Base-by-base conservation (phyloP, 2,888 invertebrate species). In the Tryphoninae sp. region DNA sequence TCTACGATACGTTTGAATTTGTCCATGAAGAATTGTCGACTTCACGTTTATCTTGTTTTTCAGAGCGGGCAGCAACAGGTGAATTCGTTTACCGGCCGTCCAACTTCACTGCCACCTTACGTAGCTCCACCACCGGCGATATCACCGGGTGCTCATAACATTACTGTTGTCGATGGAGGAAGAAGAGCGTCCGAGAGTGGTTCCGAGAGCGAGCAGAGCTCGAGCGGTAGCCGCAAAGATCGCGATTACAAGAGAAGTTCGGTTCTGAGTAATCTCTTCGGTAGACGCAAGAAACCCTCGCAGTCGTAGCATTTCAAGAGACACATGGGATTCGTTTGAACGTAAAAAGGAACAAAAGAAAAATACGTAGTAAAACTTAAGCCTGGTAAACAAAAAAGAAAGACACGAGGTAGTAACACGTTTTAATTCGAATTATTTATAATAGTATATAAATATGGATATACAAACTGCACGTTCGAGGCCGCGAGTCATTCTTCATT, bases 91-190 rank as follows among this genome's bases (percentile, higher is more conserved):
- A 89, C 89, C 49, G 88, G 88, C 8, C 88, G 92, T 85, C 91
- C 92, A 58, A 88, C 92, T 13, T 92, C 93, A 51, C 86, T 93
- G 75, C 92, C 93, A 23, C 92, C 92, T n/a, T 92, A 93, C 75
- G 91, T 92, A n/a, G 89, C 92, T 67, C 92, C 92, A 49, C 91
- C 93, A 6, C 89, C 91, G n/a, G 91, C 92, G 22, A 87, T 89
- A 2, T 85, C 89, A 3, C 90, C 89, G 69, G 88, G 86, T 23
- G 82, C 87, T 11, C 88, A 87, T 77, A 88, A 84, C 67, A 85
- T 89, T 3, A 85, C 89, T 0, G 89, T 90, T 1, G 88, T 90
- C 2, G 91, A 91, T 49, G 87, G 89, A 22, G 83, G 85, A 7
- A 88, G 92, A 84, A 87, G 92, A 84, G 87, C 90, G n/a, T 91